Evolutionary conservation across 2,888 invertebrate species (phyloP).

Genomic region (Zaprionus obscuricornis): DNA sequence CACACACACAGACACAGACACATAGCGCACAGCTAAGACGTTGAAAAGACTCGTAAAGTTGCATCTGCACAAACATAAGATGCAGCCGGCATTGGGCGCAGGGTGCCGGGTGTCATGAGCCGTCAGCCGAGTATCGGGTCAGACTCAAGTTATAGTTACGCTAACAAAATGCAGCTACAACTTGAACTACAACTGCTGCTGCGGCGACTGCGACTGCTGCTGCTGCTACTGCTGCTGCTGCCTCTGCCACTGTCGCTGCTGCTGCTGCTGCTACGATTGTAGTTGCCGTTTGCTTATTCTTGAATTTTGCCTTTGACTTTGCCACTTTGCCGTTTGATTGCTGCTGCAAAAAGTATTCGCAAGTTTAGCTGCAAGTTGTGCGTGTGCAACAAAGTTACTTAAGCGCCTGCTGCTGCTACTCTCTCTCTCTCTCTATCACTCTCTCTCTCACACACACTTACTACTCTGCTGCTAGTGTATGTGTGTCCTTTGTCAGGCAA

Average conservation of each 20-base stretch:
- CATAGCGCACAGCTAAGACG: constrained; percentile 13
- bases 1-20: constrained; percentile 3
- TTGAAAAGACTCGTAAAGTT: constrained; percentile 35
- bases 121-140: too few relatives aligned
- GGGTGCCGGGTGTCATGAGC: too few relatives aligned
- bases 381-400: constrained; percentile 61
- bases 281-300: constrained; percentile 31
- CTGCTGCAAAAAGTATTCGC: constrained; percentile 31
- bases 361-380: constrained; percentile 57
- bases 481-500: constrained; percentile 68
- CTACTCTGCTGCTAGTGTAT: constrained; percentile 9
- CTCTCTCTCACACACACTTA: not conserved
- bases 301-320: constrained; percentile 47
- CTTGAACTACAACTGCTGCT: constrained; percentile 1
- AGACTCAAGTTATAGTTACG: too few relatives aligned
- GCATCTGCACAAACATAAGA: constrained; percentile 72
- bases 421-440: not conserved
- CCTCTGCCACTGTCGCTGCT: not conserved
- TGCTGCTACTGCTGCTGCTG: constrained; percentile 16
- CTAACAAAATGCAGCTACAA: not conserved
- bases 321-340: constrained; percentile 58
- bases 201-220: constrained; percentile 6
- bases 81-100: constrained; percentile 53
- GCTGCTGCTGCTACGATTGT: constrained; percentile 8
- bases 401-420: constrained; percentile 5